Base-by-base conservation (phyloP, 2,113 vertebrate genomes). In the Blennius ocellaris region DNA sequence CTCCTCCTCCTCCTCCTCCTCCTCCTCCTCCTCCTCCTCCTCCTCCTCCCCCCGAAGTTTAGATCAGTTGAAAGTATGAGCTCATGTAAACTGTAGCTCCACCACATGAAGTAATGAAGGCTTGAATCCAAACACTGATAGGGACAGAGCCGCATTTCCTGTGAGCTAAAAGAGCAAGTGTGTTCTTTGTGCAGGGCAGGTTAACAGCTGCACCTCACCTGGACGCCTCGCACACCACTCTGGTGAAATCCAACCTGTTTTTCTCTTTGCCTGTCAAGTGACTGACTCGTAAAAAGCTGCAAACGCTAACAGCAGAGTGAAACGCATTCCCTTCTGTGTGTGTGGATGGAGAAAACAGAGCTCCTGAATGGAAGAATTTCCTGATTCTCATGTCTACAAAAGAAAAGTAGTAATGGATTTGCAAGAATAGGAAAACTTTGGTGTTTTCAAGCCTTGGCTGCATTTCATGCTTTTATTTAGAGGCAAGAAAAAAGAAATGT, bases 51-150 rank as follows among this genome's bases (percentile, higher is more conserved):
- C 52, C 50, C 54, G 60, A 45, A 17, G 39, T 73, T 87, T 71
- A 73, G 73, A 78, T 78, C 76, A 84, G 69, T 63, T 65, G 43
- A 58, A 54, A 68, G 52, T 37, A 82, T 87, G 86, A 81, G 72
- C 69, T 88, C 72, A 59, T 87, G 60, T 78, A 81, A 81, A 79
- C 77, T 43, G 38, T 50, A 52, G 48, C 75, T 81, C 47, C 69
- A 57, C 72, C 73, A 44, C 37, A 6, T 0, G 6, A 52, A 44
- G 55, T 70, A 76, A 78, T 62, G 58, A 43, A 51, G 63, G 51
- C 11, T 16, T 64, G 21, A 70, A 73, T 70, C 71, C 56, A 81
- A 87, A 80, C 78, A 82, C 41, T 38, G 69, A 80, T 67, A 60
- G 9, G 41, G 17, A 45, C 11, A 44, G 70, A 81, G 73, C 81